Evolutionary conservation across 2,888 invertebrate genomes (phyloP).

Genomic region (Metalampra italica): DNA sequence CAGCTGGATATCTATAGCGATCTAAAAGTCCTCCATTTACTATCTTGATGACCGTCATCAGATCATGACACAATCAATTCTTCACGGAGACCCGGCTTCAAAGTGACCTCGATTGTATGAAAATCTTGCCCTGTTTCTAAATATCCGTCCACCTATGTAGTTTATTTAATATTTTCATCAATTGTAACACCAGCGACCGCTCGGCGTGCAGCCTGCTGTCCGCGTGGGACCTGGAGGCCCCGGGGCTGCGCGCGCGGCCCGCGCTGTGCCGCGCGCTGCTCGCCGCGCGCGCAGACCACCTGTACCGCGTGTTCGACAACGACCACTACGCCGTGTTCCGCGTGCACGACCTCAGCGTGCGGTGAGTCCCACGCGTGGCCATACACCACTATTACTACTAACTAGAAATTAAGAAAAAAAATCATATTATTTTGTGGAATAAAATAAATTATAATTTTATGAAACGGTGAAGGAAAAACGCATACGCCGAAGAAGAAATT

Average conservation of each 20-base stretch:
- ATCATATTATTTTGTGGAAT: not conserved
- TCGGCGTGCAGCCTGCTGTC: conserved; percentile 50
- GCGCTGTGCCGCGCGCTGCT: conserved; percentile 48
- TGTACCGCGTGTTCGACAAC: conserved; percentile 58
- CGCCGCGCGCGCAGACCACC: conserved; percentile 39
- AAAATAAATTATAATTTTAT: not conserved
- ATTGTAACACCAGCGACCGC: too few species aligned
- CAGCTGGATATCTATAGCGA: too few species aligned
- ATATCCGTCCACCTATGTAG: not conserved
- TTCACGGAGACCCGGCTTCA: too few species aligned
- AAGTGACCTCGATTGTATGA: too few species aligned
- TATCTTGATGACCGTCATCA: too few species aligned
- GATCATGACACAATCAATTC: too few species aligned
- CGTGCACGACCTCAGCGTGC: conserved; percentile 57
- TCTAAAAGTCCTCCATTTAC: too few species aligned
- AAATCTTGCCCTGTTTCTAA: too few species aligned
- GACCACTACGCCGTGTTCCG: conserved; percentile 50
- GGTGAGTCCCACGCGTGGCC: conserved; percentile 29
- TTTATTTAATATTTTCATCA: too few species aligned
- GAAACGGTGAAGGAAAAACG: not conserved
- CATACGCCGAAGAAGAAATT: too few species aligned
- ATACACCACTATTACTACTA: not conserved
- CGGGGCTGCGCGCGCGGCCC: conserved; percentile 15
- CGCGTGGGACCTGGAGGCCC: conserved; percentile 57
- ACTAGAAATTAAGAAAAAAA: not conserved